Base-by-base conservation (phyloP, 2,888 invertebrate species). In the Papilio protenor region DNA sequence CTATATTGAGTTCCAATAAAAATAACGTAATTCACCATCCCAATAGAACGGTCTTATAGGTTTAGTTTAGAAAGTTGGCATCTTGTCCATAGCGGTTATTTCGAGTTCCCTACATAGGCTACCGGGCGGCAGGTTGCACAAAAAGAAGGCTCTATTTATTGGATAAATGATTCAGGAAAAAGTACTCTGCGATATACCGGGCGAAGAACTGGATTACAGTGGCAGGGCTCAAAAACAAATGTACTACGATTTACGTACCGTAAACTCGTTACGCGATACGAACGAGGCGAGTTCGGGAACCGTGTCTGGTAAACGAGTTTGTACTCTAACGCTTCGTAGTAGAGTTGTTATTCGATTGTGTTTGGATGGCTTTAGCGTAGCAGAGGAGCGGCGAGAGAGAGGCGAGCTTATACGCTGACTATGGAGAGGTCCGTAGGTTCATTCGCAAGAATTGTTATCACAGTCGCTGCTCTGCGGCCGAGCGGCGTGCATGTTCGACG, bases 11-110 rank as follows among this genome's bases (percentile, higher is more conserved):
- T 87, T 88, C 87, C 89, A 91, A 92, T 92, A 92, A 92, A 91
- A 92, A 90, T 91, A 91, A 91, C 88, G 89, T 91, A 91, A 92
- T 91, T 91, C 89, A 90, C 90, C 87, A 87, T 86, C 86, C 87
- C 87, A 87, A 91, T 89, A 88, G 87, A 89, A 84, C 86, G 82
- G 84, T 88, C 90, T 92, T 90, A 92, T 92, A 92, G 92, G 90
- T 92, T 92, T 91, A 92, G 92, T 93, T 94, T 93, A 93, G 93
- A 94, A 94, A 94, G 94, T 93, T 91, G 93, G 90, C 93, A 92
- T 92, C 92, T 94, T 93, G 93, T 93, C 90, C 88, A 85, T 90
- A 90, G 92, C 91, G 90, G 93, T 91, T 91, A 91, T 90, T 91
- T 90, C 89, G 90, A 88, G 90, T 89, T 90, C 90, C 91, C 90